Conservation (phyloP, 2,797 vertebrate genomes). For the Pelodytes ibericus region DNA sequence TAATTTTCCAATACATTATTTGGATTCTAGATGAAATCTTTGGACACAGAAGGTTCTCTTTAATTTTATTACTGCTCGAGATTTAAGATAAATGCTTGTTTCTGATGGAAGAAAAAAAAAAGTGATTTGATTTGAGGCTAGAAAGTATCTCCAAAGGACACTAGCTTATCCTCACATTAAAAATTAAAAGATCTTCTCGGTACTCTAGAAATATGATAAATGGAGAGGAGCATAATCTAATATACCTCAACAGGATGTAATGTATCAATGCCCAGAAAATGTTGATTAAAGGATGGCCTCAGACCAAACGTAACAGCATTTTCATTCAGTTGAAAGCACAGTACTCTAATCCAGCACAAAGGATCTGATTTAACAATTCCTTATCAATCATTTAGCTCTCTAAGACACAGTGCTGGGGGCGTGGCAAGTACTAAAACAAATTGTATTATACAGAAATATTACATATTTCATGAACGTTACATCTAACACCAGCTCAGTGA, state of each 20-base stretch:
- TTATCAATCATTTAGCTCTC: slow-evolving; percentile 38
- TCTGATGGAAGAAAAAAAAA: slow-evolving; percentile 43
- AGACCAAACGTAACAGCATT: slow-evolving; percentile 38
- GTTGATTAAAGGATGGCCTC: slow-evolving; percentile 54
- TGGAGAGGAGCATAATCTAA: slow-evolving; percentile 56
- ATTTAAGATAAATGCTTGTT: slow-evolving; percentile 49
- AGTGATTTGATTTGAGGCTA: slow-evolving; percentile 36
- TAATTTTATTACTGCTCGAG: slow-evolving; percentile 30
- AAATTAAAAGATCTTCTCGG: slow-evolving; percentile 53
- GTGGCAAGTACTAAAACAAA: not conserved
- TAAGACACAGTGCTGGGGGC: not conserved
- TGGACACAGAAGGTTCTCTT: slow-evolving; percentile 25
- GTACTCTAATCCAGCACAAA: not conserved
- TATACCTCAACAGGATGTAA: slow-evolving; percentile 57
- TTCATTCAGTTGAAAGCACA: slow-evolving; percentile 43
- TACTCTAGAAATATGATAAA: slow-evolving; percentile 56
- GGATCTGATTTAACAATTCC: slow-evolving; percentile 6
- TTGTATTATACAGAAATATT: no score
- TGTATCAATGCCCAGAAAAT: slow-evolving; percentile 57
- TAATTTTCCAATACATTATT: slow-evolving; percentile 1
- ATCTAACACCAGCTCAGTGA: no score
- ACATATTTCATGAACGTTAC: no score
- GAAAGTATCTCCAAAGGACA: slow-evolving; percentile 50
- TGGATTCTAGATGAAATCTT: slow-evolving; percentile 27
- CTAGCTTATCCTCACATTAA: slow-evolving; percentile 55